Percentiles rank a stretch among this genome's conserved stretches.
phyloP scores from a whole-genome alignment of 2,888 invertebrate species.

The Amitus sp. region DNA sequence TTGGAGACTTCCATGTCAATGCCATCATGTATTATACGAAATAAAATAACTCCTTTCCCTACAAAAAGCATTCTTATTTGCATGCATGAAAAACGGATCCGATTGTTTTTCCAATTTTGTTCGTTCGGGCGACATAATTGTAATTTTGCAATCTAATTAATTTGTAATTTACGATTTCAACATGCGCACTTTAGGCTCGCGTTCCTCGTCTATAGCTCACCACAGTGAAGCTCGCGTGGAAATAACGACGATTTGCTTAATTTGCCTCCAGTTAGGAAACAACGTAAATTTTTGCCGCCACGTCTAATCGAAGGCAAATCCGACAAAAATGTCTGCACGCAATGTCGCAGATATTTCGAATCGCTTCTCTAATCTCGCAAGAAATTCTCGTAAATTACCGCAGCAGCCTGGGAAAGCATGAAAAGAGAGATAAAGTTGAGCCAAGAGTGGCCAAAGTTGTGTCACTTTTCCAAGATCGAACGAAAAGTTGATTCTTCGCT shows the following conservation, averaged over 20 bases:
- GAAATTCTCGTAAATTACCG: neutral
- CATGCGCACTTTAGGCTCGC: conserved; percentile 2
- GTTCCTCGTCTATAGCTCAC: conserved; percentile 9
- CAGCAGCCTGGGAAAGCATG: no score
- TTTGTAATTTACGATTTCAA: conserved; percentile 19
- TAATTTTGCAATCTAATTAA: no score
- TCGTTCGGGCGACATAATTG: no score
- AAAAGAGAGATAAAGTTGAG: no score
- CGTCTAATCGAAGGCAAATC: conserved; percentile 13
- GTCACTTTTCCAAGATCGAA: no score
- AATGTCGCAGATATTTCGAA: conserved; percentile 13
- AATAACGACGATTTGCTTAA: conserved; percentile 31
- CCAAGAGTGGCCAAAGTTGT: no score
- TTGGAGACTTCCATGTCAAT: no score
- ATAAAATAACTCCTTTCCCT: conserved; percentile 57
- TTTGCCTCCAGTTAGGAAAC: conserved; percentile 30
- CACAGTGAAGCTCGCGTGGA: conserved; percentile 23
- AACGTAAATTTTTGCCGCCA: conserved; percentile 28
- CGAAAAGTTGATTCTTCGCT: neutral
- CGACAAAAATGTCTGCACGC: conserved; percentile 14
- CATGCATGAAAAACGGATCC: neutral
- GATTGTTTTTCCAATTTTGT: no score
- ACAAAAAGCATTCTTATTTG: conserved; percentile 1
- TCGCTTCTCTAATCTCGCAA: neutral
- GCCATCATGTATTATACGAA: conserved; percentile 61